phyloP scores from a whole-genome alignment of 2,797 vertebrate genomes.

The Taenioides sp. region DNA sequence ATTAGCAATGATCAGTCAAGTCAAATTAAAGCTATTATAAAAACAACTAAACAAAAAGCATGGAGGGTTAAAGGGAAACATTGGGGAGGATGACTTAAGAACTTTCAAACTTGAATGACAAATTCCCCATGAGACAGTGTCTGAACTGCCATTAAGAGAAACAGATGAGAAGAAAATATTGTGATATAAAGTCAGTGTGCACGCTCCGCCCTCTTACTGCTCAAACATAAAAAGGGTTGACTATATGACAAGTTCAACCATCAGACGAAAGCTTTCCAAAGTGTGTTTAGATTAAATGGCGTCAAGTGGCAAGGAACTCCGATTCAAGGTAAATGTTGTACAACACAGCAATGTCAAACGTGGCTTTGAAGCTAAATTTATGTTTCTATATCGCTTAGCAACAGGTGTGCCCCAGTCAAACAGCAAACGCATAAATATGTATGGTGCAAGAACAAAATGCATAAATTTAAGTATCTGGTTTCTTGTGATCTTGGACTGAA shows the following conservation, averaged over 20 bases:
- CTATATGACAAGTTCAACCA: constrained; percentile 22
- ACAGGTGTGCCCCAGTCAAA: constrained; percentile 29
- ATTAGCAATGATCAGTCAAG: neutral
- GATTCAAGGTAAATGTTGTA: constrained; percentile 28
- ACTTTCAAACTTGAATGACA: constrained; percentile 56
- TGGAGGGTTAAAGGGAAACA: constrained; percentile 46
- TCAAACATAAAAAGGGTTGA: constrained; percentile 35
- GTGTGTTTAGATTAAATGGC: constrained; percentile 34
- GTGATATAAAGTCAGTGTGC: constrained; percentile 53
- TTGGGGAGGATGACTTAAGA: constrained; percentile 43
- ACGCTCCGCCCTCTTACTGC: constrained; percentile 27
- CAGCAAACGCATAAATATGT: constrained; percentile 22
- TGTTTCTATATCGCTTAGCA: constrained; percentile 10
- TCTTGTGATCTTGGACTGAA: neutral
- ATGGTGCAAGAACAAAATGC: constrained; percentile 5
- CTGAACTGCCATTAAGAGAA: constrained; percentile 34
- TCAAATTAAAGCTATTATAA: neutral
- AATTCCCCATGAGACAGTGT: constrained; percentile 48
- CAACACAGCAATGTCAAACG: constrained; percentile 18
- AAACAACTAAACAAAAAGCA: constrained; percentile 46
- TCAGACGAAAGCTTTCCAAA: constrained; percentile 30
- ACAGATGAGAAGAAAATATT: constrained; percentile 52
- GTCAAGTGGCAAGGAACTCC: constrained; percentile 38
- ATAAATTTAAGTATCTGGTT: constrained; percentile 4
- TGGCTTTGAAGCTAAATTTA: constrained; percentile 28